Conservation (phyloP, 1,140 invertebrate genomes). For the Lepidurus packardi region DNA sequence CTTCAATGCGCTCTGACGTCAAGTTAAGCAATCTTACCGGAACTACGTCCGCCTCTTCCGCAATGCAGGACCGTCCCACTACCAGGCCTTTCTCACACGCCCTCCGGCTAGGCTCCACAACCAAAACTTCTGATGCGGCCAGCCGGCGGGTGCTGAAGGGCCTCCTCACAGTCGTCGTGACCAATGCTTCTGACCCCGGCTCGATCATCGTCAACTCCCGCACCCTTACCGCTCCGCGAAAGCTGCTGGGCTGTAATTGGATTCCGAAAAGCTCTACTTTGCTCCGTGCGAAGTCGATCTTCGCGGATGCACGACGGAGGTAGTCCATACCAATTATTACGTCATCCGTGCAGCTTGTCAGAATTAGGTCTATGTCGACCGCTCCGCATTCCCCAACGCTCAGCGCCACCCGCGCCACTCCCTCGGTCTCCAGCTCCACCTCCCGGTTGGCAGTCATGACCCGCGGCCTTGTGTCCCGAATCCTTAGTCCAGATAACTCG, state of each 20-base stretch:
- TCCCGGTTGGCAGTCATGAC: neutral
- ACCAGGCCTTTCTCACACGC: neutral
- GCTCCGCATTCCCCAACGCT: neutral
- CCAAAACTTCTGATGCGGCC: neutral
- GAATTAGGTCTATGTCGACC: neutral
- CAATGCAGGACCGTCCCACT: neutral
- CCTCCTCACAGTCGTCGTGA: neutral
- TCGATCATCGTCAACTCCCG: neutral
- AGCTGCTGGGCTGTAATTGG: neutral
- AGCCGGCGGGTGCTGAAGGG: neutral
- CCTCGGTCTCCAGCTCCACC: neutral
- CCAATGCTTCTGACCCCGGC: neutral
- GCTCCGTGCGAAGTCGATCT: neutral
- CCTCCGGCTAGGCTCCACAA: neutral
- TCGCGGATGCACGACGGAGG: neutral
- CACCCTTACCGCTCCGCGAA: neutral
- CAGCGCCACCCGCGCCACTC: neutral
- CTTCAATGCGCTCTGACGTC: neutral
- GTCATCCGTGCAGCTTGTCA: neutral
- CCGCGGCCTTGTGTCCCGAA: neutral
- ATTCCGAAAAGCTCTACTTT: neutral
- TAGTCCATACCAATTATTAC: neutral
- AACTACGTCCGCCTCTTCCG: neutral
- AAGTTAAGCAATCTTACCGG: neutral
- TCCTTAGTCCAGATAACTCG: neutral